Evolutionary conservation across 2,888 invertebrate species (phyloP).

Genomic region (Leptopilina drosophilae): DNA sequence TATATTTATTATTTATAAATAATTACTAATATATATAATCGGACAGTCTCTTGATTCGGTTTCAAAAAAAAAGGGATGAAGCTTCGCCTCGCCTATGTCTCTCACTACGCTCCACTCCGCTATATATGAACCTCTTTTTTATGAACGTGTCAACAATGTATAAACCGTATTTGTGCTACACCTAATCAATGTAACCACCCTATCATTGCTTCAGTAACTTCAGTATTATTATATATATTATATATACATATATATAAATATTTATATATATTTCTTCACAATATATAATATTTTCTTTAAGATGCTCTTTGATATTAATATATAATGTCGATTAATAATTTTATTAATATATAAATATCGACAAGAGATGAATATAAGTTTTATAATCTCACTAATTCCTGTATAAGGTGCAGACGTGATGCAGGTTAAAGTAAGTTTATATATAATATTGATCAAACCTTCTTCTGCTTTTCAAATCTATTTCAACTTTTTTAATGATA

Average conservation of each 20-base stretch:
- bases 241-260: constrained; percentile 53
- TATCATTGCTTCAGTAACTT: constrained; percentile 75
- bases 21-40: constrained; percentile 1
- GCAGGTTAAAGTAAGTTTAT: constrained; percentile 37
- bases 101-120: constrained; percentile 76
- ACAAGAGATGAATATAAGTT: constrained; percentile 8
- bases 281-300: constrained; percentile 53
- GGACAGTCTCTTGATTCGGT: constrained; percentile 73
- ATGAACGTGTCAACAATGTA: constrained; percentile 67
- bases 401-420: constrained; percentile 38
- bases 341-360: constrained; percentile 11
- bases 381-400: constrained; percentile 19
- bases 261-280: constrained; percentile 68
- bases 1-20: no score
- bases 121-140: constrained; percentile 64
- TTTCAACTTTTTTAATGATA: neutral
- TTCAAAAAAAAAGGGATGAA: constrained; percentile 66
- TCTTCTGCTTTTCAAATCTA: constrained; percentile 13
- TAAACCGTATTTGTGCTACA: constrained; percentile 74
- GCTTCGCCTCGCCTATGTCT: constrained; percentile 77
- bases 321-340: no score
- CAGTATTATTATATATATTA: constrained; percentile 43
- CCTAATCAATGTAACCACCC: constrained; percentile 76
- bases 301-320: constrained; percentile 42
- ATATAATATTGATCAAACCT: neutral